phyloP scores from a whole-genome alignment of 1,140 invertebrate genomes.

The Conopomorpha cramerella region DNA sequence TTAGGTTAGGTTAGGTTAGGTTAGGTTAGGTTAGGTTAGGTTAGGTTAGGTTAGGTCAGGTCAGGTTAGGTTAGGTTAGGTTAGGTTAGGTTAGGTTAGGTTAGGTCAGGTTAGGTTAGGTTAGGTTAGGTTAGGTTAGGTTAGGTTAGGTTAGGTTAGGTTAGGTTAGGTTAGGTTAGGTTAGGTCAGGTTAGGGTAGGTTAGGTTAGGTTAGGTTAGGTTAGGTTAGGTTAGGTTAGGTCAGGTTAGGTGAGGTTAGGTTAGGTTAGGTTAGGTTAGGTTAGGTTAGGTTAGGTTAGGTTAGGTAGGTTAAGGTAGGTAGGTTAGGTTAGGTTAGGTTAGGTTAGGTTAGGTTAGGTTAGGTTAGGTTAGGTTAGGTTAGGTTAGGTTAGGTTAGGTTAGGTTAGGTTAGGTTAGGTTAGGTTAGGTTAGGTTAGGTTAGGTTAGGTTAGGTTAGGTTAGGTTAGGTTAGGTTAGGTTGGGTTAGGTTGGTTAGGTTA shows the following conservation, averaged over 20 bases:
- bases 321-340: slow-evolving; percentile 11
- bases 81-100: slow-evolving; percentile 8
- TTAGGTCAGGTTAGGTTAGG: slow-evolving; percentile 5
- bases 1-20: slow-evolving; percentile 14
- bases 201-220: too few species aligned
- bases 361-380: slow-evolving; percentile 14
- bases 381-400: slow-evolving; percentile 12
- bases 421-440: too few species aligned
- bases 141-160: slow-evolving; percentile 11
- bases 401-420: too few species aligned
- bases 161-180: background rate
- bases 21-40: slow-evolving; percentile 12
- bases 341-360: slow-evolving; percentile 13
- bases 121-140: slow-evolving; percentile 10
- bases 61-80: slow-evolving; percentile 11
- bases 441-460: too few species aligned
- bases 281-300: slow-evolving; percentile 3
- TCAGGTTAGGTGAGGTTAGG: too few species aligned
- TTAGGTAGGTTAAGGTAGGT: background rate
- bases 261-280: too few species aligned
- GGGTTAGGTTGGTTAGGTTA: too few species aligned
- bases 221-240: slow-evolving; percentile 2
- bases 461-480: too few species aligned
- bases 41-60: too few species aligned
- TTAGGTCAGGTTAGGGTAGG: too few species aligned